A percentile compares a stretch with the other conserved stretches of the same genome.
phyloP scores from a whole-genome alignment of 2,113 vertebrate genomes.

The Anseranas semipalmata region DNA sequence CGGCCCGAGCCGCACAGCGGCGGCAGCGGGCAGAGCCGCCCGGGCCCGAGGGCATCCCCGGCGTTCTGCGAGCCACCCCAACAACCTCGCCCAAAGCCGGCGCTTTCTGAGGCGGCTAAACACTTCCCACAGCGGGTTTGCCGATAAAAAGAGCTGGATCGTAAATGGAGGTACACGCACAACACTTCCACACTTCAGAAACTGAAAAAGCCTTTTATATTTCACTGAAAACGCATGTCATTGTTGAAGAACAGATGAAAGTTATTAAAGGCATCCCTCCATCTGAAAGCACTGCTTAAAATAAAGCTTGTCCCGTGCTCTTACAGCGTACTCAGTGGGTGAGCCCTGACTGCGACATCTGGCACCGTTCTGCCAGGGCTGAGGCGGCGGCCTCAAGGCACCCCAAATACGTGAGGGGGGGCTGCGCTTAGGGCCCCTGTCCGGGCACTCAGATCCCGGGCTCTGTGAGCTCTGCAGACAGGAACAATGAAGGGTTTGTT shows the following conservation, averaged over 20 bases:
- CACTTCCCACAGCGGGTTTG: background rate
- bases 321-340: background rate
- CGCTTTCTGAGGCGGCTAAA: background rate
- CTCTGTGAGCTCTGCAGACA: background rate
- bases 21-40: no score
- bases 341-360: rapidly evolving
- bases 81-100: background rate
- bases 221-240: background rate
- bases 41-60: background rate
- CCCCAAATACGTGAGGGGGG: rapidly evolving
- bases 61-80: background rate
- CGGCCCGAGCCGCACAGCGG: no score
- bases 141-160: background rate
- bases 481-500: background rate
- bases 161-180: background rate
- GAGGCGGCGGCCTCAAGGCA: background rate
- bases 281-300: background rate
- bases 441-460: rapidly evolving
- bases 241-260: background rate
- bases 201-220: background rate
- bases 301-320: background rate
- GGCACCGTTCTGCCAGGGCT: background rate
- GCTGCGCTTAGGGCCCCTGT: no score
- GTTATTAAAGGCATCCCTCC: background rate
- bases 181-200: background rate